Evolutionary conservation across 2,888 invertebrate genomes (phyloP).

Genomic region (Aquatica leii): DNA sequence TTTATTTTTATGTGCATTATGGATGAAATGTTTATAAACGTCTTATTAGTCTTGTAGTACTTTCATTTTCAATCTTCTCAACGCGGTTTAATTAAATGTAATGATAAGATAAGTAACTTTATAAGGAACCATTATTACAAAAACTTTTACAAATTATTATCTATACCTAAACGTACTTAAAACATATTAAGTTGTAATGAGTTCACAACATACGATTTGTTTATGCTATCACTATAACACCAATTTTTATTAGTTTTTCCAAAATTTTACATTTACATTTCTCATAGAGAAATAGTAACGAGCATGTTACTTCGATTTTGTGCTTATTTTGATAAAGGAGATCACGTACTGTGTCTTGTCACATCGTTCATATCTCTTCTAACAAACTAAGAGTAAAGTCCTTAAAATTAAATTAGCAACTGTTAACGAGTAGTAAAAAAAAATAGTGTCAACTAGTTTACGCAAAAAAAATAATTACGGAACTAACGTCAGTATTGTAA

Average conservation of each 20-base stretch:
- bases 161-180: not conserved
- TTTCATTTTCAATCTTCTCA: no score
- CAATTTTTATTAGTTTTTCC: not conserved
- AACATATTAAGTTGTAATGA: not conserved
- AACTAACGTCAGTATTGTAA: no score
- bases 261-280: not conserved
- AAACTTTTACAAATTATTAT: constrained; percentile 5
- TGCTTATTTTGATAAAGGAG: not conserved
- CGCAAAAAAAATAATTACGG: no score
- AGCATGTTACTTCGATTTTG: not conserved
- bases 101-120: not conserved
- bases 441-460: no score
- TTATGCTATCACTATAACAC: not conserved
- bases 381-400: not conserved
- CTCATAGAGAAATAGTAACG: not conserved
- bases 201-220: constrained; percentile 2
- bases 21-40: no score
- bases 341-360: not conserved
- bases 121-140: constrained; percentile 13
- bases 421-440: no score
- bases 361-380: not conserved
- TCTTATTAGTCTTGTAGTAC: no score
- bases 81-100: no score
- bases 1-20: no score
- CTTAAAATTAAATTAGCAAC: not conserved